A percentile compares a stretch with the other conserved stretches of the same genome.
Conservation (phyloP, 2,113 vertebrate genomes). For the Nannospalax galili region DNA sequence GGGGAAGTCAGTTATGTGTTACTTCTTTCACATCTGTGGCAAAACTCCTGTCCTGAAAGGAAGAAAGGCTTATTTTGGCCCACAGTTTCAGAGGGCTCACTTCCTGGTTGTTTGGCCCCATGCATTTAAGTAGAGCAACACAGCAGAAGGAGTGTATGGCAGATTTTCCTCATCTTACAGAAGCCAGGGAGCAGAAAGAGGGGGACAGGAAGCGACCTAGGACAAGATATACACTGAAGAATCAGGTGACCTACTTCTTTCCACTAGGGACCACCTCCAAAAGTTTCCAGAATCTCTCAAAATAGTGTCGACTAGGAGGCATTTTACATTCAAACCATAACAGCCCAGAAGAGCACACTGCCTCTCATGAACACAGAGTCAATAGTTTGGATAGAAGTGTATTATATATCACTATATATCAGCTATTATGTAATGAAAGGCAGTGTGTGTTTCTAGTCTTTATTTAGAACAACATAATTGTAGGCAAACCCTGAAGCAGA, state of each 20-base stretch:
- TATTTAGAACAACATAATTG: constrained; percentile 41
- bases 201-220: neutral
- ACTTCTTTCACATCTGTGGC: neutral
- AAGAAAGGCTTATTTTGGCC: neutral
- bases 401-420: neutral
- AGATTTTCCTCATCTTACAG: neutral
- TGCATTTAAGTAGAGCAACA: neutral
- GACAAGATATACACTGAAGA: neutral
- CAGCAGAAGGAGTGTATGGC: neutral
- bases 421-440: constrained; percentile 12
- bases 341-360: neutral
- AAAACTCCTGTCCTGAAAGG: neutral
- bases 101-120: neutral
- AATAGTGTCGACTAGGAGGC: neutral
- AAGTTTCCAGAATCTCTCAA: neutral
- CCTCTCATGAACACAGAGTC: neutral
- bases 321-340: neutral
- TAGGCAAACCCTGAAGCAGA: constrained; percentile 33
- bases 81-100: neutral
- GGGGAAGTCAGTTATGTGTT: neutral
- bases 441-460: constrained; percentile 38
- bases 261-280: neutral
- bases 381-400: neutral
- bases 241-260: neutral
- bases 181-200: neutral